Evolutionary conservation across 1,140 invertebrate genomes (phyloP).

Genomic region (Panulirus ornatus): DNA sequence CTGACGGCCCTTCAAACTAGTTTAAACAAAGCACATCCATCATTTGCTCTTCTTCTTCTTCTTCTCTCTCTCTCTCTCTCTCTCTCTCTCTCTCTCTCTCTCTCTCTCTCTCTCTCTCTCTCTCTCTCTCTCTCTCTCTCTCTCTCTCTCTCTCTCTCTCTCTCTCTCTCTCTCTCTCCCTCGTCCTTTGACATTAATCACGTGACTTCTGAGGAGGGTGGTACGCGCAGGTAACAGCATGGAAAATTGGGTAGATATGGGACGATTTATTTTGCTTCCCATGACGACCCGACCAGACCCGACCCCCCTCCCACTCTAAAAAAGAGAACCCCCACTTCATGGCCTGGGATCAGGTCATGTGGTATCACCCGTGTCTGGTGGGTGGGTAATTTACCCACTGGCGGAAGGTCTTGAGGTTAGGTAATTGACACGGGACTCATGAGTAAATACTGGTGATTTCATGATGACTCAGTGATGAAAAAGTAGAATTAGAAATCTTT

Average conservation of each 20-base stretch:
- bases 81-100: neutral
- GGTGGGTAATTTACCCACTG: too few relatives aligned
- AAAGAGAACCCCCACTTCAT: too few relatives aligned
- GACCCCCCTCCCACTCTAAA: too few relatives aligned
- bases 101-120: neutral
- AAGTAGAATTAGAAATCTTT: too few relatives aligned
- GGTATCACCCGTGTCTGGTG: too few relatives aligned
- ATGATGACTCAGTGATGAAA: too few relatives aligned
- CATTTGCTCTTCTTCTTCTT: neutral
- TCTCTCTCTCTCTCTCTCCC: neutral
- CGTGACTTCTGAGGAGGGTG: constrained; percentile 1
- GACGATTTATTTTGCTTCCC: constrained; percentile 31
- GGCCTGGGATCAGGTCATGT: too few relatives aligned
- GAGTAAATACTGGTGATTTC: too few relatives aligned
- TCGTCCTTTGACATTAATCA: constrained; percentile 36
- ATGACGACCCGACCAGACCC: too few relatives aligned
- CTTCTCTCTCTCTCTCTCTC: neutral
- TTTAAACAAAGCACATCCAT: constrained; percentile 56
- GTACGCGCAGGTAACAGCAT: constrained; percentile 42
- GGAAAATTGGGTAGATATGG: constrained; percentile 53
- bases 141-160: neutral
- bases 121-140: neutral
- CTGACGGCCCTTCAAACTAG: constrained; percentile 48
- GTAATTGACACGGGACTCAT: too few relatives aligned
- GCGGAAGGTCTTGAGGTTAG: too few relatives aligned